Evolutionary conservation across 2,797 vertebrate genomes (phyloP), one percentile per base, ranked within the genome.

Genomic region (Naso thynnoides): DNA sequence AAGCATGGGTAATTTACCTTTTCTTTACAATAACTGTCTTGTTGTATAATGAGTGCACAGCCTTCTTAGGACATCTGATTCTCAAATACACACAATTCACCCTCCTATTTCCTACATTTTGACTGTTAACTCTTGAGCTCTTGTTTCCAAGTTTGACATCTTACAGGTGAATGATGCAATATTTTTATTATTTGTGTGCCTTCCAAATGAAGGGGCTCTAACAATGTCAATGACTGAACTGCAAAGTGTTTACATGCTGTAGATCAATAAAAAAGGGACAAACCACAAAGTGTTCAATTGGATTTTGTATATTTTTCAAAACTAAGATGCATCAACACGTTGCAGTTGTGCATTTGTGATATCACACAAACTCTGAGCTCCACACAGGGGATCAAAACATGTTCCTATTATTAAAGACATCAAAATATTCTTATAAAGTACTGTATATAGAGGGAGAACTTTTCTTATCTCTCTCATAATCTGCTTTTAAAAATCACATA

Each of bases 401-500:
- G 9, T 55, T 6, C 9, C 26, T 38, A 13, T 60, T 56, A 19
- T 18, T 7, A 39, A 33, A 44, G 47, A n/a, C n/a, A 8, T 3
- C 4, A 33, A n/a, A 57, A 29, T 57, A 3, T 21, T 47, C 6
- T n/a, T 9, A 29, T 23, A 26, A 16, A 38, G 8, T 3, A 4
- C 4, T 4, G 21, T 54, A 0, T 18, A 27, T 47, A 14, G 1
- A 31, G 2, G 44, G 3, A 39, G 3, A 69, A 57, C 29, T 49
- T 26, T 23, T 27, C 8, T 26, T 18, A 42, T 1, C 1, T 60
- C 21, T 24, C 15, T 45, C 27, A 45, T 70, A 26, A 68, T 64
- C 65, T 41, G 15, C 2, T 56, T 63, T 62, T 16, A 54, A 55
- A 52, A 48, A 45, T 8, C 36, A 75, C 36, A 60, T 27, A 70